Percentiles rank a stretch among this genome's conserved stretches.
Evolutionary conservation across 2,113 vertebrate species (phyloP).

Genomic region (Terrapene triunguis): DNA sequence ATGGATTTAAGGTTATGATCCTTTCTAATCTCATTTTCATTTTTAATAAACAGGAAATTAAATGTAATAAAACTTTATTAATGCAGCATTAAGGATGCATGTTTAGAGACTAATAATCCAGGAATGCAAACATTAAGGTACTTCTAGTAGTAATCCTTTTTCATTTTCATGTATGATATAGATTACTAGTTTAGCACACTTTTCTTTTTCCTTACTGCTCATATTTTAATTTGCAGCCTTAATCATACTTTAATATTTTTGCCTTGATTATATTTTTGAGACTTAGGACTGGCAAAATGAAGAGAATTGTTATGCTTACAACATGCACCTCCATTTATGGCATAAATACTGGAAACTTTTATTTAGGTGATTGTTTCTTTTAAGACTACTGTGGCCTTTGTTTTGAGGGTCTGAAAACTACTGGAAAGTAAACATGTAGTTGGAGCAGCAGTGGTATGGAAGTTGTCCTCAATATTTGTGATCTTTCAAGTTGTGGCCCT

Average conservation of each 20-base stretch:
- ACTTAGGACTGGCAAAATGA: background rate
- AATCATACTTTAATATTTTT: background rate
- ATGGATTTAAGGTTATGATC: background rate
- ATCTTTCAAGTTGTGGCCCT: background rate
- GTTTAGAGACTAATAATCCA: background rate
- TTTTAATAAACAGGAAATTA: background rate
- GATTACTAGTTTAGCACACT: background rate
- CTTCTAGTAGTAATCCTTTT: background rate
- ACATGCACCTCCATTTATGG: background rate
- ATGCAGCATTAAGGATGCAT: background rate
- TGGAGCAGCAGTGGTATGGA: background rate
- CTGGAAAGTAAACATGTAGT: background rate
- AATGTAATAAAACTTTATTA: background rate
- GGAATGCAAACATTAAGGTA: background rate
- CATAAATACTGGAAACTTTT: background rate
- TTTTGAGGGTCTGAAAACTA: background rate
- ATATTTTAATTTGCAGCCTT: background rate
- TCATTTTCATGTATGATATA: background rate
- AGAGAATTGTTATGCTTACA: background rate
- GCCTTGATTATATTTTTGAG: background rate
- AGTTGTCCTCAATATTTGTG: background rate
- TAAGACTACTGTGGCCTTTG: background rate
- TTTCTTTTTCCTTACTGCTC: background rate
- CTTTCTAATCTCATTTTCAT: background rate
- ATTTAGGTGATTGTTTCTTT: background rate